phyloP scores from a whole-genome alignment of 2,113 vertebrate genomes.

The Python bivittatus region DNA sequence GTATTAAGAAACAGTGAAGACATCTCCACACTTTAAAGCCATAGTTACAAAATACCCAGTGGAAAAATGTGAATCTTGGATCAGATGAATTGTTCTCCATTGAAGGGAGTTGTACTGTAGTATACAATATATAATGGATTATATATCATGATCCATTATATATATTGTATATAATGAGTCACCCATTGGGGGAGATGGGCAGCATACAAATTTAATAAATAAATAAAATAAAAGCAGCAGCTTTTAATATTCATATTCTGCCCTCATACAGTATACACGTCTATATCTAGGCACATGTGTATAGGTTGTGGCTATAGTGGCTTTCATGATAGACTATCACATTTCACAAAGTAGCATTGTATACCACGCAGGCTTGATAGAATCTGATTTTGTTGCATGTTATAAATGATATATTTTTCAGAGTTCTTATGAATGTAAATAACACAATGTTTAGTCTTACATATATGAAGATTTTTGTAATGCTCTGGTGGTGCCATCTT shows the following conservation, averaged over 20 bases:
- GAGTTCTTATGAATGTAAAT: neutral
- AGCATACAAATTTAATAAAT: too few relatives aligned
- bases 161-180: too few relatives aligned
- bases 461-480: rapidly evolving
- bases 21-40: neutral
- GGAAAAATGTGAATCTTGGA: neutral
- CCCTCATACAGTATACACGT: neutral
- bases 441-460: neutral
- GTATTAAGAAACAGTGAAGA: neutral
- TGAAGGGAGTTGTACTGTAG: neutral
- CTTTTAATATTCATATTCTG: neutral
- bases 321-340: neutral
- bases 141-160: too few relatives aligned
- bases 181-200: too few relatives aligned
- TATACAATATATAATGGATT: neutral
- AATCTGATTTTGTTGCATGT: neutral
- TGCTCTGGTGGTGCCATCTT: neutral
- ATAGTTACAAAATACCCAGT: neutral
- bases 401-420: neutral
- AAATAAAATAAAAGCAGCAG: too few relatives aligned
- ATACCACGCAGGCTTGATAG: neutral
- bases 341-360: neutral
- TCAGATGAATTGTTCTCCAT: neutral
- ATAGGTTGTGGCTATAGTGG: neutral
- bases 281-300: neutral